Percentiles rank a stretch among this genome's conserved stretches.
phyloP scores from a whole-genome alignment of 2,113 vertebrate species.

The Neotoma lepida region DNA sequence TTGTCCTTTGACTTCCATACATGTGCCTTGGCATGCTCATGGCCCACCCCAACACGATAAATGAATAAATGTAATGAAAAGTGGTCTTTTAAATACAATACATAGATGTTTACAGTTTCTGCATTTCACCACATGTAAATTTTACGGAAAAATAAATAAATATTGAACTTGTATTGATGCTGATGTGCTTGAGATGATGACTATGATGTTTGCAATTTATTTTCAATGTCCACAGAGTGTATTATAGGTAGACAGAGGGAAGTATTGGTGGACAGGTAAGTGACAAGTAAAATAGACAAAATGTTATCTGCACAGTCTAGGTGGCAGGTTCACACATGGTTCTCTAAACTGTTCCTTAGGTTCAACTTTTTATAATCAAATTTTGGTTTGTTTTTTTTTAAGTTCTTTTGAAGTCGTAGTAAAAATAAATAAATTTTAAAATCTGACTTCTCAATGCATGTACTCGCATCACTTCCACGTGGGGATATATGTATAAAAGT shows the following conservation, averaged over 20 bases:
- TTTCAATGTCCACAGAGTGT: neutral
- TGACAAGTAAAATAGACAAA: neutral
- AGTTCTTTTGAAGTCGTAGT: neutral
- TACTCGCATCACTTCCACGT: neutral
- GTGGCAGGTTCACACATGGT: neutral
- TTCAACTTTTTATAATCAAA: slow-evolving; percentile 27
- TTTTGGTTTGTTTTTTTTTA: neutral
- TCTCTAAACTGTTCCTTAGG: slow-evolving; percentile 16
- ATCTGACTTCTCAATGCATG: neutral
- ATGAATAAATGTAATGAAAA: neutral
- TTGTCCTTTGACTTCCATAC: no score
- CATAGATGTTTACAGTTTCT: neutral
- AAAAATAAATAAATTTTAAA: slow-evolving; percentile 13
- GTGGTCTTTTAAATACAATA: neutral
- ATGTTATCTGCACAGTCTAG: neutral
- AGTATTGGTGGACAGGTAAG: neutral
- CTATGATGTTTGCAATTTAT: neutral
- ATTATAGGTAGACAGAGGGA: neutral
- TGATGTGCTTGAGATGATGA: neutral
- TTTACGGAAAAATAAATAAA: slow-evolving; percentile 48
- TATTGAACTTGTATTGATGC: neutral
- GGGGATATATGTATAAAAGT: neutral
- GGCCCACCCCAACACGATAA: no score
- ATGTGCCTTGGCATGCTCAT: no score
- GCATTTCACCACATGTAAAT: neutral